Percentiles rank a stretch among this genome's conserved stretches.
Evolutionary conservation across 2,797 vertebrate genomes (phyloP).

Genomic region (Lycodopsis pacificus): DNA sequence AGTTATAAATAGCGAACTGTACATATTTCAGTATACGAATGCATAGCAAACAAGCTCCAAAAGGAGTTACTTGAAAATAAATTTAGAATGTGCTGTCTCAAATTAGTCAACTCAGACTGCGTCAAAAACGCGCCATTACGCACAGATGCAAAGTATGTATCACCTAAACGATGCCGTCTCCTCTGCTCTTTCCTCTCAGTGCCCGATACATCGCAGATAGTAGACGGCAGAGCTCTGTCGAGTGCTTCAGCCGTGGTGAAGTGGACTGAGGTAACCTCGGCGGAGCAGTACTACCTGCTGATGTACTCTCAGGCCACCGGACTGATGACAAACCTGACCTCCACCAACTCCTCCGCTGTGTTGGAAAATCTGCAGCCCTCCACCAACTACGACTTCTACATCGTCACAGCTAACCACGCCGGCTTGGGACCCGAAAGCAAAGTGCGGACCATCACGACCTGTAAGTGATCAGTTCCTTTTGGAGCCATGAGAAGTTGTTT

Average conservation of each 20-base stretch:
- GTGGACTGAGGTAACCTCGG: slow-evolving; percentile 74
- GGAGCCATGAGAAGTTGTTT: background rate
- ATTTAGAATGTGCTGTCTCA: background rate
- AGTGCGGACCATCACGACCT: slow-evolving; percentile 78
- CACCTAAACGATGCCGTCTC: background rate
- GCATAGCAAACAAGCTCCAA: background rate
- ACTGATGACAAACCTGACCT: slow-evolving; percentile 54
- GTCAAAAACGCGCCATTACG: background rate
- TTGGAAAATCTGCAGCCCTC: slow-evolving; percentile 68
- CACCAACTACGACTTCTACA: slow-evolving; percentile 75
- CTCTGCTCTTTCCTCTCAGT: slow-evolving; percentile 64
- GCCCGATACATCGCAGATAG: slow-evolving; percentile 78
- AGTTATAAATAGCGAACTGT: background rate
- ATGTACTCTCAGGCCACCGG: slow-evolving; percentile 44
- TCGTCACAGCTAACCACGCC: slow-evolving; percentile 77
- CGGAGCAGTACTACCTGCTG: slow-evolving; percentile 70
- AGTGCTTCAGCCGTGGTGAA: slow-evolving; percentile 73
- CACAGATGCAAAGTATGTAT: background rate
- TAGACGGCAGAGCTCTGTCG: slow-evolving; percentile 53
- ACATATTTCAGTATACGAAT: background rate
- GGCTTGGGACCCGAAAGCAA: slow-evolving; percentile 77
- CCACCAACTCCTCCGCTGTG: slow-evolving; percentile 35
- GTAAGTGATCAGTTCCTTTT: slow-evolving; percentile 71
- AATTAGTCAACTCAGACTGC: background rate
- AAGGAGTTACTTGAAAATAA: background rate